Evolutionary conservation across 2,888 invertebrate genomes (phyloP), one percentile per base, ranked within the genome.

Genomic region (Troglohyphantes excavatus): DNA sequence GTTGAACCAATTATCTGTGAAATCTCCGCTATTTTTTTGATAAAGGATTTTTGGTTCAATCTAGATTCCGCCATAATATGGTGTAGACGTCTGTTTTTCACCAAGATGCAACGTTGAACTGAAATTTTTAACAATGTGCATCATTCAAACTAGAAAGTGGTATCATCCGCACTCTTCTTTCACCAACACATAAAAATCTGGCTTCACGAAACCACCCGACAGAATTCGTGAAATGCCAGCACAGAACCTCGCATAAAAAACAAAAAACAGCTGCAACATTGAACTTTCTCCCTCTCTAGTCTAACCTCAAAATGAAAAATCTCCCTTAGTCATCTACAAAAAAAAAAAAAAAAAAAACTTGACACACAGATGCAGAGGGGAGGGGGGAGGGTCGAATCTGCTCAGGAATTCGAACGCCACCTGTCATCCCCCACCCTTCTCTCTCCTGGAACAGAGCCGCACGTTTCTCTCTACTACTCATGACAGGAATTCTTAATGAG

Each of bases 401-500:
- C 76, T 33, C 21, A 59, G 61, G 61, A 76, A 76, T 76, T 59
- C 39, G 76, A 76, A 61, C 76, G 63, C 61, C 76, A 76, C 76
- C 78, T 65, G 78, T 68, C 81, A 46, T 11, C 53, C 33, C 3
- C 53, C 53, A 53, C 13, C 53, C 53, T 33, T 33, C 33, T 9
- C 33, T 33, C 33, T 6, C 33, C 33, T 6, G 9, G 9, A 33
- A 33, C 81, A 61, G 43, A 70, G 39, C 21, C 43, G 83, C 39
- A 39, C 53, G 53, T n/a, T 53, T 53, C n/a, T 81, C 29, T 61
- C 82, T 26, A 21, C 27, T 70, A 59, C 33, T 78, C 43, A 65
- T 67, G 88, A 76, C 75, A 43, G 27, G 88, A 89, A 89, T 89
- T 43, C 82, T 17, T 89, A 76, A 89, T 89, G 88, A 89, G 61